Evolutionary conservation across 2,113 vertebrate genomes (phyloP).

Genomic region (Amblyornis subalaris): DNA sequence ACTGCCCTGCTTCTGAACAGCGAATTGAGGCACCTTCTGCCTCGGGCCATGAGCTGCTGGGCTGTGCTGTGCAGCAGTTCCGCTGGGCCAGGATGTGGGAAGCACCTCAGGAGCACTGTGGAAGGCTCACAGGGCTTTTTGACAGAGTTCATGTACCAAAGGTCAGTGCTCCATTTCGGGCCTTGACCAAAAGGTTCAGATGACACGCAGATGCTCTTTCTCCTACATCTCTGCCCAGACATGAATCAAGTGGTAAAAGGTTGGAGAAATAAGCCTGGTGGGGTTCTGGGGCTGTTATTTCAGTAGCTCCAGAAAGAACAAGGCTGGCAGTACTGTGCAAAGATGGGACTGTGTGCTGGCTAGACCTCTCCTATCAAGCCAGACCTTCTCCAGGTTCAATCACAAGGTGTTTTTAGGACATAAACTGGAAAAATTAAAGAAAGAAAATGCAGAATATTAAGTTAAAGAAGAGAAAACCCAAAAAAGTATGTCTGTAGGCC

Average conservation of each 20-base stretch:
- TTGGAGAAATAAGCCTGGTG: not conserved
- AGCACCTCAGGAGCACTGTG: not conserved
- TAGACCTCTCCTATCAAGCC: not conserved
- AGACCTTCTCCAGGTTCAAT: not conserved
- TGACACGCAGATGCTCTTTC: constrained; percentile 13
- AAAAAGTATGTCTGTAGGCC: not conserved
- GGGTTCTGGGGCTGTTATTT: not conserved
- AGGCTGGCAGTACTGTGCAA: not conserved
- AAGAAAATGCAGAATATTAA: not conserved
- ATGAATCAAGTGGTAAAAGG: not conserved
- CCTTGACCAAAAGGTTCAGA: constrained; percentile 25
- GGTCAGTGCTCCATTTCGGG: constrained; percentile 9
- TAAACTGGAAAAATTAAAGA: not conserved
- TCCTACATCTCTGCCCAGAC: not conserved
- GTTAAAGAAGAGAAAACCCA: not conserved
- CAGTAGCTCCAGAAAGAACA: not conserved
- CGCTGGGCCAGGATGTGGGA: not conserved
- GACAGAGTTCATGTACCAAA: not conserved
- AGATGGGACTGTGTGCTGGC: not conserved
- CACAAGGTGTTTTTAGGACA: not conserved
- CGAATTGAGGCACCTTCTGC: not conserved
- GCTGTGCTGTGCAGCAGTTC: not conserved
- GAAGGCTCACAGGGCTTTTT: not conserved
- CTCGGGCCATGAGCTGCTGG: not conserved
- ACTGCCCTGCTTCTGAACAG: not conserved